Base-by-base conservation (phyloP, 1,140 invertebrate genomes). In the Agrypnia vestita region DNA sequence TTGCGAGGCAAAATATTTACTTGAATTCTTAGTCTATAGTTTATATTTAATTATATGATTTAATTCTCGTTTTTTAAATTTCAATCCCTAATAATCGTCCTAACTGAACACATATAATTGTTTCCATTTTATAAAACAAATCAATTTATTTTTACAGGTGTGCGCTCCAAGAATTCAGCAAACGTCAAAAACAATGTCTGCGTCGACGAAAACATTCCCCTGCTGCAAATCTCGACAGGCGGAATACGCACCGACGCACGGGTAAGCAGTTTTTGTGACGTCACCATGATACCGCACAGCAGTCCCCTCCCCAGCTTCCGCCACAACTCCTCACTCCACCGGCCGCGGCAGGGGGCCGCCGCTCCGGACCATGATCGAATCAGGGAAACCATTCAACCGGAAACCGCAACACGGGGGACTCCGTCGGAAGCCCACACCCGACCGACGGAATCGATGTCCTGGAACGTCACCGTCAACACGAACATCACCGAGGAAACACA, bases 241-340 rank as follows among this genome's bases (percentile, higher is more conserved):
- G 8, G 35, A 12, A 25, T n/a, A 13, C 61, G 13, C 25, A 25
- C 61, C 19, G 21, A 64, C 61, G 61, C 61, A 64, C 21, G 61
- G 25, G n/a, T 64, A 64, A 64, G 11, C 35, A 19, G 11, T 12
- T 43, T 59, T 44, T 25, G 67, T 47, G 46, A 71, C 67, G 67
- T 71, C 67, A 71, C 44, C 6, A 71, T 71, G 67, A 49, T 49
- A 71, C 46, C 67, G 43, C 67, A 71, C 46, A 71, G 46, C 67
- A 49, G 43, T 9, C 43, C 43, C 67, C 67, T 17, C 67, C 67
- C 67, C 43, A 15, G 12, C 21, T 0, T 64, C n/a, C 67, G 67
- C n/a, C 67, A 49, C 67, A 71, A 71, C 21, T 71, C 46, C 46
- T 71, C 67, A 46, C 43, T 47, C 46, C 46, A 71, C 4, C 47